These are phyloP conservation scores for Zapornia atra DNA, from an alignment of 2,113 vertebrate genomes.

Conservation along the genomic window DNA sequence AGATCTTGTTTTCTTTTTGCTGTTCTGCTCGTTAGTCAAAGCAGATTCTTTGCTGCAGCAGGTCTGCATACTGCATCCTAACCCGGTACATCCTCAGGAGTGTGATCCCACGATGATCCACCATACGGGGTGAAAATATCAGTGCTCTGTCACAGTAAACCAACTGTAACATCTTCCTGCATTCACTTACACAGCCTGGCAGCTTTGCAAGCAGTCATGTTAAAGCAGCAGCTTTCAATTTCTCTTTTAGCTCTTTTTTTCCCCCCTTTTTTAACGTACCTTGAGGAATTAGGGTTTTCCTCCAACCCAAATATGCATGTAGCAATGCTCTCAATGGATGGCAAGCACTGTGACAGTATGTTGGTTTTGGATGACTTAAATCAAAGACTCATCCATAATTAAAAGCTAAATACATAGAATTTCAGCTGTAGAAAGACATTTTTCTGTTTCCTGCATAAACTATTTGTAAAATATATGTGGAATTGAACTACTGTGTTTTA, in stretches of 20 bases:
- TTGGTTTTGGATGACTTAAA: background rate
- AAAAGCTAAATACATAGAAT: background rate
- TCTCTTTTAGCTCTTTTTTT: background rate
- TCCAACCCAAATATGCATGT: background rate
- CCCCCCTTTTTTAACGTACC: background rate
- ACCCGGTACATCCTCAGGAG: background rate
- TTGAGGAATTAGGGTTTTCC: background rate
- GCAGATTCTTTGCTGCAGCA: background rate
- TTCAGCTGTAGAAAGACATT: background rate
- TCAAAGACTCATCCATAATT: background rate
- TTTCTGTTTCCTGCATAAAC: background rate
- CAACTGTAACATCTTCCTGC: slow-evolving; percentile 45
- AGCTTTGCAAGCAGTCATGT: slow-evolving; percentile 26
- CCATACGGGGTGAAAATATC: background rate
- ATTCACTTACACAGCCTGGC: slow-evolving; percentile 38
- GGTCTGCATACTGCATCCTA: background rate
- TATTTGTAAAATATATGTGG: background rate
- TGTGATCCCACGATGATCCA: slow-evolving; percentile 50
- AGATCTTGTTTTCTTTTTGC: slow-evolving; percentile 51
- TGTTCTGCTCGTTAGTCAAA: slow-evolving; percentile 69
- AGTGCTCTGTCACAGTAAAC: slow-evolving; percentile 21
- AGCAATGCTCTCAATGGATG: background rate
- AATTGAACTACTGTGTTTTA: background rate
- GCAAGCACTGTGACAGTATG: background rate
- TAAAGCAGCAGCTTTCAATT: slow-evolving; percentile 15